phyloP scores from a whole-genome alignment of 2,113 vertebrate genomes.

The Spea bombifrons region DNA sequence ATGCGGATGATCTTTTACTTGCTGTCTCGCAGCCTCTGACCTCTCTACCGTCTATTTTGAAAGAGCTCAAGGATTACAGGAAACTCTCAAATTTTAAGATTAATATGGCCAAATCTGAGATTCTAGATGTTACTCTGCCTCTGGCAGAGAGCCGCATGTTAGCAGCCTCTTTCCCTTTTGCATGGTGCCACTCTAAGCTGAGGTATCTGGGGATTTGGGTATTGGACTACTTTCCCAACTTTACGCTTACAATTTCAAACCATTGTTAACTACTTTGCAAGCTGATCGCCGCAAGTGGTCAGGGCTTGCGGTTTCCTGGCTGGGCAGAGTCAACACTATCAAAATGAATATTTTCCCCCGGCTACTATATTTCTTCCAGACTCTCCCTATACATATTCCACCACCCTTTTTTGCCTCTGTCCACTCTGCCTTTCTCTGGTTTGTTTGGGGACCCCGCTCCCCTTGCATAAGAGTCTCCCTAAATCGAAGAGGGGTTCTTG shows the following conservation, averaged over 20 bases:
- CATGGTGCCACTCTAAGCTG: not conserved
- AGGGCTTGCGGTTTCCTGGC: not conserved
- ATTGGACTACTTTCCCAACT: not conserved
- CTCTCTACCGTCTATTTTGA: not conserved
- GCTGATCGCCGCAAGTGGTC: not conserved
- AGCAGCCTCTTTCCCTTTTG: not conserved
- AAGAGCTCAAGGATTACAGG: not conserved
- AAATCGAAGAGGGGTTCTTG: no score
- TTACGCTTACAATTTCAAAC: not conserved
- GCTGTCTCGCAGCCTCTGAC: not conserved
- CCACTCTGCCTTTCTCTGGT: no score
- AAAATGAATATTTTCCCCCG: not conserved
- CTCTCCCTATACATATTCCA: not conserved
- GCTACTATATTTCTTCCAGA: not conserved
- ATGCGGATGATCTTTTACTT: not conserved
- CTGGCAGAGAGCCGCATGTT: not conserved
- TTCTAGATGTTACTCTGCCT: not conserved
- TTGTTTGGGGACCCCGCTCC: no score
- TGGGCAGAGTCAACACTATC: not conserved
- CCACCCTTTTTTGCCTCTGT: no score
- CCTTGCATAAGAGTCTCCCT: no score
- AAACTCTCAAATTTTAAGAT: not conserved
- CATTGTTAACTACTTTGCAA: not conserved
- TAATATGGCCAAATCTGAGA: not conserved
- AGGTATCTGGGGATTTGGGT: not conserved